A percentile compares a stretch with the other conserved stretches of the same genome.
Evolutionary conservation across 2,113 vertebrate genomes (phyloP).

Genomic region (Empidonax traillii): DNA sequence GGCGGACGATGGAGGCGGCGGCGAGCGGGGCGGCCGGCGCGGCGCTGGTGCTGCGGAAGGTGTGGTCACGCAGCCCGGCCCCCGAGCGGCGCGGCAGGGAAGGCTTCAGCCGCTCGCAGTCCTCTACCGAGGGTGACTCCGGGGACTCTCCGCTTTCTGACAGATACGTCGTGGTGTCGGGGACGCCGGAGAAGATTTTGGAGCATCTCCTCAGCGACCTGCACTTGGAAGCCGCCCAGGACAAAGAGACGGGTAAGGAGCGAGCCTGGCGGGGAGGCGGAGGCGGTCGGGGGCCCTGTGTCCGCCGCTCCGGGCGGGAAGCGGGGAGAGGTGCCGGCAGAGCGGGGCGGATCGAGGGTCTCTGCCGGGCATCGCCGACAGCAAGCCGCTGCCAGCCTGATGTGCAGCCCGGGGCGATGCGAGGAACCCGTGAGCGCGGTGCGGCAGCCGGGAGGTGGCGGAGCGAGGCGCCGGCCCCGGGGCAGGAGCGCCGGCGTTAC

Average conservation of each 20-base stretch:
- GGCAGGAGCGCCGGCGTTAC: background rate
- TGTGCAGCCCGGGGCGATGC: background rate
- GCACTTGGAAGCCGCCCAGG: slow-evolving; percentile 86
- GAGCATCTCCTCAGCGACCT: slow-evolving; percentile 91
- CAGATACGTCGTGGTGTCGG: slow-evolving; percentile 92
- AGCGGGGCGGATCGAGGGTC: background rate
- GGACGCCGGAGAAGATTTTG: slow-evolving; percentile 94
- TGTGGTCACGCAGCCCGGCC: slow-evolving; percentile 83
- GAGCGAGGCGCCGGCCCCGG: background rate
- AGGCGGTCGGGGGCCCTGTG: background rate
- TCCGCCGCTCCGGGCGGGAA: background rate
- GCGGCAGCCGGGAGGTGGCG: background rate
- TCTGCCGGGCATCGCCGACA: background rate
- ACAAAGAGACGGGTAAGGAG: slow-evolving; percentile 90
- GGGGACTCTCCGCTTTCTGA: slow-evolving; percentile 90
- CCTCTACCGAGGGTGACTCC: slow-evolving; percentile 88
- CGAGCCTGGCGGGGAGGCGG: background rate
- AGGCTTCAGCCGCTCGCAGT: slow-evolving; percentile 87
- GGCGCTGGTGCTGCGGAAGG: slow-evolving; percentile 88
- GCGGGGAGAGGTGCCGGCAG: background rate
- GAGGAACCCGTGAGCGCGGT: background rate
- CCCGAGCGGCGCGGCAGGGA: slow-evolving; percentile 80
- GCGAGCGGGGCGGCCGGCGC: slow-evolving; percentile 80
- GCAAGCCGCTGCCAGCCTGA: background rate
- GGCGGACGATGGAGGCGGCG: slow-evolving; percentile 83